phyloP scores from a whole-genome alignment of 2,888 invertebrate species.

The Bugula neritina region DNA sequence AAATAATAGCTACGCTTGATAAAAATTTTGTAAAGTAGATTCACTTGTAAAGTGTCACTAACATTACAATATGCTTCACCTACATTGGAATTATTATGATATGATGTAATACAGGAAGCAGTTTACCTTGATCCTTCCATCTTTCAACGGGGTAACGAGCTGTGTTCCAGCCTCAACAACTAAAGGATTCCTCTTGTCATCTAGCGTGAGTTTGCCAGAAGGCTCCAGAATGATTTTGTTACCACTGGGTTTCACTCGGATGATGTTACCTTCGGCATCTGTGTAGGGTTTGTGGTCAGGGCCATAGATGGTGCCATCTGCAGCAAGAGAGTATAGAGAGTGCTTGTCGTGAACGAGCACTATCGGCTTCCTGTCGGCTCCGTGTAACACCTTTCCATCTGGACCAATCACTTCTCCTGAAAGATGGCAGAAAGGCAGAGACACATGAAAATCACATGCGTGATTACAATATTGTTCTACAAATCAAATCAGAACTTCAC shows the following conservation, averaged over 20 bases:
- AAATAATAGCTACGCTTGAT: too few species aligned
- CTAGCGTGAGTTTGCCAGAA: conserved; percentile 3
- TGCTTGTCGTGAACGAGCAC: conserved; percentile 13
- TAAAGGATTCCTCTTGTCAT: conserved; percentile 6
- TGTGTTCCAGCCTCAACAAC: conserved; percentile 23
- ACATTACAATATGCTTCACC: too few species aligned
- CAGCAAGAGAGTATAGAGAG: conserved; percentile 18
- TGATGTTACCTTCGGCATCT: neutral
- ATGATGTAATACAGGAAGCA: too few species aligned
- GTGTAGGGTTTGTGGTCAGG: conserved; percentile 18
- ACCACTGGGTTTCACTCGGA: conserved; percentile 24
- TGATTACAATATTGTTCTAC: too few species aligned
- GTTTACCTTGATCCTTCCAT: conserved; percentile 23
- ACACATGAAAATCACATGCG: too few species aligned
- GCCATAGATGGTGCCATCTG: conserved; percentile 25
- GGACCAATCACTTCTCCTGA: conserved; percentile 21
- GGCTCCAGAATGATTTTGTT: conserved; percentile 27
- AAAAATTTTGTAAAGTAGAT: too few species aligned
- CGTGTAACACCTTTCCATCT: conserved; percentile 11
- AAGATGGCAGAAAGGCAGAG: too few species aligned
- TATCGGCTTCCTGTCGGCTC: conserved; percentile 18
- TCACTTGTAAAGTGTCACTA: too few species aligned
- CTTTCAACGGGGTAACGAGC: conserved; percentile 13
- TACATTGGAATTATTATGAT: too few species aligned
- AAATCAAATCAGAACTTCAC: too few species aligned